Evolutionary conservation across 2,888 invertebrate genomes (phyloP).

Genomic region (Catonia carolina): DNA sequence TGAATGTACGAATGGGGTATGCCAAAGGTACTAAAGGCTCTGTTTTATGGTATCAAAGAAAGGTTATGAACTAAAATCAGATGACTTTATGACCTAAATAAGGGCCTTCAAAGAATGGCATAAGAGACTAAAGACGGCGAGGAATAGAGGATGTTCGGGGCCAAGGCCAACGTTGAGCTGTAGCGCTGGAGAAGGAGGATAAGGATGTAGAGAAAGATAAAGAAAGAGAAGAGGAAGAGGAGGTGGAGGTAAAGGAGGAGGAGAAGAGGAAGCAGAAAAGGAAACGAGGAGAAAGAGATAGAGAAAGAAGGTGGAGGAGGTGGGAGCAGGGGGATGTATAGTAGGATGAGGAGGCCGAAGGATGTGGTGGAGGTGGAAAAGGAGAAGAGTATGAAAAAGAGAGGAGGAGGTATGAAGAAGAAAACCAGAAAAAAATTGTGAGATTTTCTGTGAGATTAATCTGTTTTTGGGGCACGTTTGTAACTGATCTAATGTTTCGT

Average conservation of each 20-base stretch:
- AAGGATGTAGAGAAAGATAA: slow-evolving; percentile 8
- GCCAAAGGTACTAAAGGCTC: too few species aligned
- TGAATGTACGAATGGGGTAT: too few species aligned
- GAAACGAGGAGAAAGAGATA: background rate
- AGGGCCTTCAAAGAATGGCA: too few species aligned
- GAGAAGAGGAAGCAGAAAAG: background rate
- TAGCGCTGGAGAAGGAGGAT: slow-evolving; percentile 18
- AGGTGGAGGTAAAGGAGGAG: background rate
- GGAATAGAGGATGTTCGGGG: too few species aligned
- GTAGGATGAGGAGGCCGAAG: background rate
- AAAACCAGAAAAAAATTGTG: slow-evolving; percentile 15
- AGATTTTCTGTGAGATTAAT: too few species aligned
- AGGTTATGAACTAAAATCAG: too few species aligned
- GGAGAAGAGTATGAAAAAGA: background rate
- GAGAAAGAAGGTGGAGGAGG: background rate
- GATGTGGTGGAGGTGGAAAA: background rate
- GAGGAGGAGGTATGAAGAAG: slow-evolving; percentile 16
- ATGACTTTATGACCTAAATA: too few species aligned
- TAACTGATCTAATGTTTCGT: too few species aligned
- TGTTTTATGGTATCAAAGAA: too few species aligned
- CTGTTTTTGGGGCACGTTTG: too few species aligned
- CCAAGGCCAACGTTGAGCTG: too few species aligned
- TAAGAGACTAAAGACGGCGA: too few species aligned
- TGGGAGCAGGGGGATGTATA: background rate
- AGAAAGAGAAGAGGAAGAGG: background rate